Evolutionary conservation across 2,797 vertebrate genomes (phyloP).

Genomic region (Morelia viridis): DNA sequence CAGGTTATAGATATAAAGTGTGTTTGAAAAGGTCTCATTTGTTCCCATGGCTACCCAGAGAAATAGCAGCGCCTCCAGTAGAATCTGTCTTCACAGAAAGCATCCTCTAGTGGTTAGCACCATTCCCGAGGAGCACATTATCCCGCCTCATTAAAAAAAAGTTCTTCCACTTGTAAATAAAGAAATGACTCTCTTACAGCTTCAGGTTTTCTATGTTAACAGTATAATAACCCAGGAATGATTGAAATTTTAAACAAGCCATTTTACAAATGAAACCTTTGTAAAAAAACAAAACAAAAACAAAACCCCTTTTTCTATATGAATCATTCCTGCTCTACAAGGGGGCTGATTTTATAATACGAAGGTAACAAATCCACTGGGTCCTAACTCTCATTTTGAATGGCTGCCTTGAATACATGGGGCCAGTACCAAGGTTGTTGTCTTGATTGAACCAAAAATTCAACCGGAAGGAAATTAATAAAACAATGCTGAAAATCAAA

Average conservation of each 20-base stretch:
- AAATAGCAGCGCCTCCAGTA: constrained; percentile 51
- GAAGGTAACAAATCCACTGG: background rate
- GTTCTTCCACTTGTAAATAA: constrained; percentile 46
- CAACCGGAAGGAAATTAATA: background rate
- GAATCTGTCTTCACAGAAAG: constrained; percentile 47
- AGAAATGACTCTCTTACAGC: constrained; percentile 39
- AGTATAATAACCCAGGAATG: background rate
- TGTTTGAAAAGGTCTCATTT: constrained; percentile 53
- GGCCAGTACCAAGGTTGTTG: background rate
- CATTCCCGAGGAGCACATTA: constrained; percentile 50
- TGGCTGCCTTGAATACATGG: background rate
- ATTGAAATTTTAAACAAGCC: constrained; percentile 1
- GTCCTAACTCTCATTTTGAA: background rate
- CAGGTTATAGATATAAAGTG: constrained; percentile 39
- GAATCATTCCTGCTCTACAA: background rate
- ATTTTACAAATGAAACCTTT: background rate
- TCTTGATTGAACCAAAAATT: background rate
- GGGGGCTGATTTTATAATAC: background rate
- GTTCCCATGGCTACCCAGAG: constrained; percentile 59
- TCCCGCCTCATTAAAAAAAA: constrained; percentile 49
- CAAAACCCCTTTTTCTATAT: background rate
- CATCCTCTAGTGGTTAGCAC: constrained; percentile 42
- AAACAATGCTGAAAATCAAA: background rate
- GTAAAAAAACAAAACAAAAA: too few relatives aligned
- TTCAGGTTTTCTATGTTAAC: constrained; percentile 46